Conservation (phyloP, 2,113 vertebrate species). For the Percina caprodes region DNA sequence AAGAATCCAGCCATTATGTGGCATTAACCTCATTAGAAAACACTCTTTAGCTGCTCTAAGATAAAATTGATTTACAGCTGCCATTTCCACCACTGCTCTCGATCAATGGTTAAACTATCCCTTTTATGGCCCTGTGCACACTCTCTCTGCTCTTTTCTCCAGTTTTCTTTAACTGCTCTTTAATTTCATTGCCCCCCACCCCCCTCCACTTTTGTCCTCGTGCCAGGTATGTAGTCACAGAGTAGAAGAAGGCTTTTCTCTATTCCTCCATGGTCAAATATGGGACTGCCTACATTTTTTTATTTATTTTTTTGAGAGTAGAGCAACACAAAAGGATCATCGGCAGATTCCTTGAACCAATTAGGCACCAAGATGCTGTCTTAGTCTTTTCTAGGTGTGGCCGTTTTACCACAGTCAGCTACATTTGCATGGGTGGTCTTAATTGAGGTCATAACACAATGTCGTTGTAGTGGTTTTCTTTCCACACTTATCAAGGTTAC, state of each 20-base stretch:
- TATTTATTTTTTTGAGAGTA: slow-evolving; percentile 21
- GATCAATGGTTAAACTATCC: slow-evolving; percentile 89
- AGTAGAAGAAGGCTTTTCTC: slow-evolving; percentile 39
- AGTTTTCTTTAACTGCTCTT: slow-evolving; percentile 77
- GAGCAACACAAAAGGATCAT: slow-evolving; percentile 41
- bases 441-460: slow-evolving; percentile 55
- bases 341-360: slow-evolving; percentile 56
- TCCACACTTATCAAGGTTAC: slow-evolving; percentile 61
- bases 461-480: slow-evolving; percentile 37
- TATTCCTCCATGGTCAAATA: slow-evolving; percentile 63
- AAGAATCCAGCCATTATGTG: slow-evolving; percentile 89
- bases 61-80: slow-evolving; percentile 91
- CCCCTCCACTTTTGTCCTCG: slow-evolving; percentile 63
- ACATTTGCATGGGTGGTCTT: slow-evolving; percentile 46
- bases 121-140: slow-evolving; percentile 83
- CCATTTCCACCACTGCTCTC: slow-evolving; percentile 87
- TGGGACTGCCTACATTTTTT: slow-evolving; percentile 32
- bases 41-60: slow-evolving; percentile 88
- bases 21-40: slow-evolving; percentile 91
- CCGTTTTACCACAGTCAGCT: slow-evolving; percentile 35
- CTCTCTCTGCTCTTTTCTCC: slow-evolving; percentile 74
- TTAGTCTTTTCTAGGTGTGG: slow-evolving; percentile 41
- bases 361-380: slow-evolving; percentile 53
- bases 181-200: slow-evolving; percentile 57
- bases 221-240: slow-evolving; percentile 71